Evolutionary conservation across 2,888 invertebrate genomes (phyloP), one percentile per base, ranked within the genome.

Genomic region (Cerceris ruficornis): DNA sequence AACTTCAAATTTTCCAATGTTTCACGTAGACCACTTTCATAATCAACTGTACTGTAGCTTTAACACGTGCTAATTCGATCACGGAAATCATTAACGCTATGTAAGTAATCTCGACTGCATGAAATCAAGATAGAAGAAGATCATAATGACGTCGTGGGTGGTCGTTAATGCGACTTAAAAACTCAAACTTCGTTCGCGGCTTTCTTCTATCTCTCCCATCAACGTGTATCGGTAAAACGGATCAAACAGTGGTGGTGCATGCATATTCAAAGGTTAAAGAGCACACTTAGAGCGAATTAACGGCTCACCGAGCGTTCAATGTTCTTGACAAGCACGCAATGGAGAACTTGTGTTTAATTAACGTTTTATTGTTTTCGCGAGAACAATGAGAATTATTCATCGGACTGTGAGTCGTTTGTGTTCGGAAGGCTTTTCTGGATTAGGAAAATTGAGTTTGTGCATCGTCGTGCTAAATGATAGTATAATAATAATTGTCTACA

Each of bases 211-310:
- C 17, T 54, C 14, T 42, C 7, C n/a, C 9, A 9, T 7, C 9
- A 1, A 7, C 52, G 61, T 50, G 66, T 55, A 55, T 61, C 55
- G 66, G 66, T 54, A 65, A 66, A 14, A 66, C 68, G 66, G 72
- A 67, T 46, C 72, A 28, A 17, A 42, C 59, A 70, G 73, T 80
- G 76, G 73, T 65, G 64, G n/a, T 52, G 73, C 71, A 73, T 76
- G 80, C 81, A 81, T 81, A 81, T 80, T 81, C 81, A 81, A 70
- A 76, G 75, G 71, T 73, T 65, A 70, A 81, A 76, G 73, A 76
- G 75, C 58, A 80, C 72, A 65, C 75, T 80, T 75, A 69, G 4
- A 80, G 65, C 62, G 75, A 80, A 75, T 75, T 80, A 75, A 80
- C 80, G 64, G 61, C 80, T 80, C 69, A 64, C 54, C 69, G 66